Percentiles rank a stretch among this genome's conserved stretches.
These are phyloP conservation scores for Cyprinodon diabolis DNA, from an alignment of 2,797 vertebrate species.

Conservation along the genomic window DNA sequence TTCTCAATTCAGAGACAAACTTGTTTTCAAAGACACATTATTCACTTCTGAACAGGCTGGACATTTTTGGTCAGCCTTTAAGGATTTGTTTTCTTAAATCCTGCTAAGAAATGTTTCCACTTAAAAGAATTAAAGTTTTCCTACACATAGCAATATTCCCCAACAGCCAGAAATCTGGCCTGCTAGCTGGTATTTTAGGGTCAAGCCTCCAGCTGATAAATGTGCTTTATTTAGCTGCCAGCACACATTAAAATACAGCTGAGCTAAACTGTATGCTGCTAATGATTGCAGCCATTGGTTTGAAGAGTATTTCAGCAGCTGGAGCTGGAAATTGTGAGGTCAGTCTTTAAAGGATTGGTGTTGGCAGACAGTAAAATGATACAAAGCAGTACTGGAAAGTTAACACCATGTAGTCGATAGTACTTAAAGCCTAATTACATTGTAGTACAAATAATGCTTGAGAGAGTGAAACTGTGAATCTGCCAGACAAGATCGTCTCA, in stretches of 20 bases:
- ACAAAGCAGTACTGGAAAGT: conserved; percentile 57
- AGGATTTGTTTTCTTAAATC: conserved; percentile 3
- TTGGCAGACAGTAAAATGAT: conserved; percentile 61
- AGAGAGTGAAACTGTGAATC: conserved; percentile 57
- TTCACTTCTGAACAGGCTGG: neutral
- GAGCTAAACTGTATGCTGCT: conserved; percentile 42
- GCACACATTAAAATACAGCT: conserved; percentile 49
- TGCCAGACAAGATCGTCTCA: conserved; percentile 54
- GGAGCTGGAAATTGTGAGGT: conserved; percentile 43
- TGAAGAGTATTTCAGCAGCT: conserved; percentile 35
- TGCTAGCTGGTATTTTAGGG: conserved; percentile 44
- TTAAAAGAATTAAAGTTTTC: conserved; percentile 31
- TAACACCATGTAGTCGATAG: conserved; percentile 62
- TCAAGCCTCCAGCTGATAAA: conserved; percentile 36
- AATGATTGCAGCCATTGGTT: conserved; percentile 57
- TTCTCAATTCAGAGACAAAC: neutral
- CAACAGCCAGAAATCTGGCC: conserved; percentile 32
- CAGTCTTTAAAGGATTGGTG: conserved; percentile 55
- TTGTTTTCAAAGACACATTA: neutral
- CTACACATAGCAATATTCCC: conserved; percentile 46
- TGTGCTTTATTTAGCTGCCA: conserved; percentile 43
- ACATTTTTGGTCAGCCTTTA: neutral
- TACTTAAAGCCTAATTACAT: conserved; percentile 60
- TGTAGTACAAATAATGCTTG: conserved; percentile 51
- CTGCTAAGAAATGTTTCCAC: conserved; percentile 17